Percentiles rank a stretch among this genome's conserved stretches.
Conservation (phyloP, 2,113 vertebrate species). For the Rhagologus leucostigma region DNA sequence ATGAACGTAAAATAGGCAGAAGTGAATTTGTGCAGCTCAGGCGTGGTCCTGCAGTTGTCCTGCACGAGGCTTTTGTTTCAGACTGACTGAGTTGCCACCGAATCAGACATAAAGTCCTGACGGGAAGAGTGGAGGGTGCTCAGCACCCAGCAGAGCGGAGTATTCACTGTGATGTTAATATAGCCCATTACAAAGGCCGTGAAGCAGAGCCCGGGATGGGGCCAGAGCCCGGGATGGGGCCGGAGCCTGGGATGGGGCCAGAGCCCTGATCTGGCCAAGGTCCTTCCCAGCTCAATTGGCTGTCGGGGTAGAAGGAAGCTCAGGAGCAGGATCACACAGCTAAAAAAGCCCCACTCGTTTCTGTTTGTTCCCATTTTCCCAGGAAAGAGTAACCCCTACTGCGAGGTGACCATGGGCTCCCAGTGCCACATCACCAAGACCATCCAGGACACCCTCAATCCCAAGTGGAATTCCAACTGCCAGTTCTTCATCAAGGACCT, state of each 20-base stretch:
- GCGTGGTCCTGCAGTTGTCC: neutral
- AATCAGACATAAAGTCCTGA: neutral
- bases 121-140: neutral
- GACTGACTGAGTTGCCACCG: neutral
- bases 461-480: constrained; percentile 99
- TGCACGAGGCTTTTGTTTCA: neutral
- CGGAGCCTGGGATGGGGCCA: neutral
- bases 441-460: constrained; percentile 94
- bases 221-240: neutral
- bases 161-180: neutral
- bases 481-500: constrained; percentile 99
- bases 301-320: neutral
- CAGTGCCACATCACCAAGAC: constrained; percentile 99
- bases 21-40: neutral
- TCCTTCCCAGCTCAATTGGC: no score
- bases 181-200: no score
- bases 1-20: neutral
- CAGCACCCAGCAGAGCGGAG: neutral
- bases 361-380: neutral
- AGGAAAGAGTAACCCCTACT: constrained; percentile 99
- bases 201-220: neutral
- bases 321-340: neutral
- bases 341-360: neutral
- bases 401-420: constrained; percentile 98
- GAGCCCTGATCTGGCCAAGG: neutral